Conservation (phyloP, 2,888 invertebrate genomes). For the Sussaba pulchella region DNA sequence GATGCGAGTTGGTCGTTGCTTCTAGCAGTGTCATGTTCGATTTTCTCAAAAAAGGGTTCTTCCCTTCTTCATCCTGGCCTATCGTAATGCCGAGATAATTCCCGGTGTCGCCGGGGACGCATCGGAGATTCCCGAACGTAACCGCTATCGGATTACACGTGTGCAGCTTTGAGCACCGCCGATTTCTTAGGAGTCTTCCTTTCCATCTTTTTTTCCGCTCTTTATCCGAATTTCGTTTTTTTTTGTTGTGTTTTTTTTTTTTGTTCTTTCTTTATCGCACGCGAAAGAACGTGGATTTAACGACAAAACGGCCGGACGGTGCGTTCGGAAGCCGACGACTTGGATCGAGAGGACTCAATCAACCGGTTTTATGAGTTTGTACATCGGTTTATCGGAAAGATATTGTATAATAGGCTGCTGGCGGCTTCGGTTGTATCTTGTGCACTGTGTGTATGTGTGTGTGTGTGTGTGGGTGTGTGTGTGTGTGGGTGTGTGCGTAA, state of each 20-base stretch:
- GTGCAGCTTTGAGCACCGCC: constrained; percentile 47
- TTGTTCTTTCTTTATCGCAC: background rate
- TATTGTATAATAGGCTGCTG: no score
- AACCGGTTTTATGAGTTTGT: background rate
- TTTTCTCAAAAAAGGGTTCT: constrained; percentile 69
- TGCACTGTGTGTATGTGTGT: no score
- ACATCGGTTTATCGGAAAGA: no score
- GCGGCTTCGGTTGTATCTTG: no score
- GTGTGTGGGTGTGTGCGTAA: no score
- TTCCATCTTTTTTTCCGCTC: constrained; percentile 16
- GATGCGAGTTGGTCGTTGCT: constrained; percentile 76
- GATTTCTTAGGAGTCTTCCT: constrained; percentile 33
- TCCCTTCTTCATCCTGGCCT: constrained; percentile 35
- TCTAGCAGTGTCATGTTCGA: constrained; percentile 78
- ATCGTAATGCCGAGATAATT: constrained; percentile 75
- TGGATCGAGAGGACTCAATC: background rate
- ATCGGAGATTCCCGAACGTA: constrained; percentile 16
- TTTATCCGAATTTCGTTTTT: background rate
- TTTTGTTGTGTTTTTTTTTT: background rate
- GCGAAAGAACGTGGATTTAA: background rate
- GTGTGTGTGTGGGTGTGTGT: no score
- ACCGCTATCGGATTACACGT: constrained; percentile 72
- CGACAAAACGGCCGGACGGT: background rate
- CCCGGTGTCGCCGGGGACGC: constrained; percentile 72
- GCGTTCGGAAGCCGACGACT: background rate